Evolutionary conservation across 2,113 vertebrate genomes (phyloP), one percentile per base, ranked within the genome.

Genomic region (Tauraco erythrolophus): DNA sequence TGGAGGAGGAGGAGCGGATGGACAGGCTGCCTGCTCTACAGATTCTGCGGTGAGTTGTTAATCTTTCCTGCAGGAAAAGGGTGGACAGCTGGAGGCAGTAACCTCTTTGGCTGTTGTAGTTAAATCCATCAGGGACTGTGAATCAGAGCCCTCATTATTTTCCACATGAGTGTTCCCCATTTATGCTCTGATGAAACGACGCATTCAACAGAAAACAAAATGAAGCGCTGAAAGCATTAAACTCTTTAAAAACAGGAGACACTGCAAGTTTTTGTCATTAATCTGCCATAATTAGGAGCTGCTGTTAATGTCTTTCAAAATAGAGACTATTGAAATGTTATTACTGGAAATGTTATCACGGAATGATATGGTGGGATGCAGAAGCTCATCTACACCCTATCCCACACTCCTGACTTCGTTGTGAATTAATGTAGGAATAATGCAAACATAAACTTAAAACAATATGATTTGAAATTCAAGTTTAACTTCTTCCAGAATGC

Each of bases 31-130:
- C 0, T 8, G 25, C 56, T 66, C 51, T 21, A 60, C 1, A 1
- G 24, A 19, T 43, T 86, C 50, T 31, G 19, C 86, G 75, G 43
- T 48, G 56, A 51, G 53, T 24, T 87, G 37, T 48, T 96, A 91
- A 92, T 87, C 80, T 78, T 75, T 91, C 89, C 80, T 0, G 6
- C 51, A 84, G 91, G 72, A 96, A 84, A 92, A 96, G 48, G 24
- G 13, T 64, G 74, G 84, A 95, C 96, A 97, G 94, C 91, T 97
- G 91, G 87, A 96, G 87, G 94, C 95, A 92, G 74, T 91, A 96
- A 96, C 93, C 94, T 96, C 96, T 93, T 90, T 84, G 95, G 80
- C 87, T 77, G 68, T 71, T 91, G 60, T 45, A 87, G 72, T 84
- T 96, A 95, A 96, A 96, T 94, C 84, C 81, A 93, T 89, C 92